A percentile compares a stretch with the other conserved stretches of the same genome.
These are phyloP conservation scores for Gnathonemus echidnorhynchus DNA, from an alignment of 2,113 vertebrate species.

Conservation along the genomic window DNA sequence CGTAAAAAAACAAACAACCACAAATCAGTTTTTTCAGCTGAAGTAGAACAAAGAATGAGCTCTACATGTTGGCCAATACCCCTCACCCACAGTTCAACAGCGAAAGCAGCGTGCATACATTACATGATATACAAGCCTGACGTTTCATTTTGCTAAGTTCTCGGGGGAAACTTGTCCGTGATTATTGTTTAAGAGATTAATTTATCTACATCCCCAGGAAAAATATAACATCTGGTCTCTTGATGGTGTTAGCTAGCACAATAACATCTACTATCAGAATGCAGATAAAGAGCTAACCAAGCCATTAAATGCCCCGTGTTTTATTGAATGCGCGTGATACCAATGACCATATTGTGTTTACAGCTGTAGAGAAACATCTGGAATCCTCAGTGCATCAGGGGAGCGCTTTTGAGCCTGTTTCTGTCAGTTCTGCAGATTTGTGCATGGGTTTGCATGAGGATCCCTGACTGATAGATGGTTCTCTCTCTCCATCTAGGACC, in stretches of 20 bases:
- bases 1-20: slow-evolving; percentile 9
- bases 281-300: slow-evolving; percentile 54
- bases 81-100: not conserved
- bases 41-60: slow-evolving; percentile 10
- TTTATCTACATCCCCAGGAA: slow-evolving; percentile 42
- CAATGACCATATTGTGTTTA: slow-evolving; percentile 27
- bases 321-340: slow-evolving; percentile 52
- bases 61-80: not conserved
- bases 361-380: slow-evolving; percentile 58
- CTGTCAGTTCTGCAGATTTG: not conserved
- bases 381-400: not conserved
- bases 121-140: slow-evolving; percentile 7
- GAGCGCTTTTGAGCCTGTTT: not conserved
- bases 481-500: not conserved
- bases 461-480: not conserved
- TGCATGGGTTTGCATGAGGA: not conserved
- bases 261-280: slow-evolving; percentile 50
- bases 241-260: slow-evolving; percentile 58
- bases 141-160: slow-evolving; percentile 9
- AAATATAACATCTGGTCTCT: slow-evolving; percentile 51
- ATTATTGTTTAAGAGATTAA: slow-evolving; percentile 46
- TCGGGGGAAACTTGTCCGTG: not conserved
- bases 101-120: not conserved
- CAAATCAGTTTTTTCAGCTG: not conserved
- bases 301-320: slow-evolving; percentile 51